Percentiles rank a stretch among this genome's conserved stretches.
phyloP scores from a whole-genome alignment of 1,140 invertebrate species.

The Papilio aristodemus region DNA sequence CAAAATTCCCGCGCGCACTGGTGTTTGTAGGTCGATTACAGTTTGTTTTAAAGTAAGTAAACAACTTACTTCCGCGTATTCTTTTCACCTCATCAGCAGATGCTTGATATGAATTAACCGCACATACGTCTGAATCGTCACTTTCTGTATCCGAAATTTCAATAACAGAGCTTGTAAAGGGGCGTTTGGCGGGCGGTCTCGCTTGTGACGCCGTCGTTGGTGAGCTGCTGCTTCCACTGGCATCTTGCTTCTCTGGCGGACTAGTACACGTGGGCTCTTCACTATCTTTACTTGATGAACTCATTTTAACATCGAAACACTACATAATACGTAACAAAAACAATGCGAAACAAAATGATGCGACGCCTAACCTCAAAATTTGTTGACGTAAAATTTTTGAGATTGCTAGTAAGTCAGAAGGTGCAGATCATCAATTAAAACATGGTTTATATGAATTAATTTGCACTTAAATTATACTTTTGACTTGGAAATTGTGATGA shows the following conservation, averaged over 20 bases:
- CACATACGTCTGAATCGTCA: constrained; percentile 76
- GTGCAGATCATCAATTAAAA: neutral
- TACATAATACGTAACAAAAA: constrained; percentile 72
- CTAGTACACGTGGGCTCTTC: constrained; percentile 61
- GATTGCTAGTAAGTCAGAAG: constrained; percentile 37
- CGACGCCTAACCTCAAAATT: constrained; percentile 73
- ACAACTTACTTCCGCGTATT: constrained; percentile 64
- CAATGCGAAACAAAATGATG: constrained; percentile 64
- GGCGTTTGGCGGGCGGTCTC: constrained; percentile 71
- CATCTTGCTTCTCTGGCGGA: constrained; percentile 35
- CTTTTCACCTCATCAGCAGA: constrained; percentile 76
- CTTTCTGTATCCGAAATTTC: constrained; percentile 77
- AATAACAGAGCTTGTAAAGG: constrained; percentile 60
- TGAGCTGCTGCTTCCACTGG: constrained; percentile 40
- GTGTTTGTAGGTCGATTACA: constrained; percentile 28
- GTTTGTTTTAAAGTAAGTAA: constrained; percentile 26
- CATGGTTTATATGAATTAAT: no score
- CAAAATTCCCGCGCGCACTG: constrained; percentile 58
- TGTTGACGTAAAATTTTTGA: constrained; percentile 54
- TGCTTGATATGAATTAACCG: constrained; percentile 77
- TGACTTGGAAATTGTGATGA: no score
- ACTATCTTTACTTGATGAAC: constrained; percentile 62
- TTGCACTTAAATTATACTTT: no score
- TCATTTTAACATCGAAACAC: constrained; percentile 61
- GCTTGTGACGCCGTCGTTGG: constrained; percentile 41